Evolutionary conservation across 2,797 vertebrate species (phyloP).

Genomic region (Catamblyrhynchus diadema): DNA sequence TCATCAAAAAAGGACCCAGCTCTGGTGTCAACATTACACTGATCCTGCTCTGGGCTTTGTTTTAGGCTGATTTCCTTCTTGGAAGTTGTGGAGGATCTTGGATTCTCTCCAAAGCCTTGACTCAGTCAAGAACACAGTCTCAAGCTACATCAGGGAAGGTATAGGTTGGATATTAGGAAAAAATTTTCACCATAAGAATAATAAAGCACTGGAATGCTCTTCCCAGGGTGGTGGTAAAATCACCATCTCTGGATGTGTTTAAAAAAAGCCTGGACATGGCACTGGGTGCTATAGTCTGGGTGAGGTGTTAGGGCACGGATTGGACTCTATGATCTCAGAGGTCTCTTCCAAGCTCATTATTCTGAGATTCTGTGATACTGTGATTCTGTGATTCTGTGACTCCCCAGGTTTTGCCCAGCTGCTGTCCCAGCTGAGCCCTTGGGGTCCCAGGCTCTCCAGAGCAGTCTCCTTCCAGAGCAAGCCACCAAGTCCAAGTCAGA

Average conservation of each 20-base stretch:
- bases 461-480: background rate
- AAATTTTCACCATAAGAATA: background rate
- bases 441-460: background rate
- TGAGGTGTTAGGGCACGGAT: too few relatives aligned
- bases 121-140: background rate
- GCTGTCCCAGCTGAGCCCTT: background rate
- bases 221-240: too few relatives aligned
- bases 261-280: too few relatives aligned
- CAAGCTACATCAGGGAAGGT: background rate
- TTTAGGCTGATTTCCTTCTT: background rate
- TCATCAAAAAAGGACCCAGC: background rate
- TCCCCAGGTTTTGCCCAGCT: background rate
- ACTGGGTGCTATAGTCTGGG: too few relatives aligned
- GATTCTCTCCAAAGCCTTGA: background rate
- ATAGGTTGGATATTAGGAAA: too few relatives aligned
- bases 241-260: too few relatives aligned
- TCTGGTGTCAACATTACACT: accelerated
- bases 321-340: too few relatives aligned
- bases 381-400: too few relatives aligned
- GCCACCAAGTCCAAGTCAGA: accelerated
- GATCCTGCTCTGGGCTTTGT: background rate
- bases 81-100: too few relatives aligned
- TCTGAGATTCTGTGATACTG: too few relatives aligned
- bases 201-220: background rate
- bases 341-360: too few relatives aligned